A percentile compares a stretch with the other conserved stretches of the same genome.
Evolutionary conservation across 2,113 vertebrate genomes (phyloP).

Genomic region (Uria lomvia): DNA sequence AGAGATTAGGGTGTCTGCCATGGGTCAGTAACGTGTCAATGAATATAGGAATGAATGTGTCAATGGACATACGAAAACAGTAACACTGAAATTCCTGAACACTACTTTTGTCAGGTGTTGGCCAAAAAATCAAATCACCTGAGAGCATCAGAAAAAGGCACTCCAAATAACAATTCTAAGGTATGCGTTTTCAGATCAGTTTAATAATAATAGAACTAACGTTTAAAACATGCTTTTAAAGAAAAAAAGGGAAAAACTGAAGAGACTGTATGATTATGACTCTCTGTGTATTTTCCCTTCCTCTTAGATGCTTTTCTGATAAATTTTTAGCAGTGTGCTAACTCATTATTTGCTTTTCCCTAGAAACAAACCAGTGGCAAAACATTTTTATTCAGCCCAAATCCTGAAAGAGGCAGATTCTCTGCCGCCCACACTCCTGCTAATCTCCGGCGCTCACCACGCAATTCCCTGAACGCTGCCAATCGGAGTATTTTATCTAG

Average conservation of each 20-base stretch:
- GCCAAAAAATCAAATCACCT: constrained; percentile 48
- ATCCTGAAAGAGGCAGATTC: constrained; percentile 19
- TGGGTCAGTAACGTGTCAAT: neutral
- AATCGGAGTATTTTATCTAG: constrained; percentile 51
- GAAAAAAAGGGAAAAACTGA: neutral
- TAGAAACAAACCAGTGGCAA: constrained; percentile 59
- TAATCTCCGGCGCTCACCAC: constrained; percentile 45
- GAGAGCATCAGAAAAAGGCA: constrained; percentile 41
- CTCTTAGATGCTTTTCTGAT: neutral
- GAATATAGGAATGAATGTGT: neutral
- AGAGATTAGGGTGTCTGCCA: neutral
- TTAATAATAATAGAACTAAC: neutral
- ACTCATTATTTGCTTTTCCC: neutral
- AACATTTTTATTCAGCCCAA: constrained; percentile 76
- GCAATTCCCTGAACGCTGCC: neutral
- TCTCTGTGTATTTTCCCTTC: neutral
- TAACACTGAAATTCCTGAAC: neutral
- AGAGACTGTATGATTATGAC: neutral
- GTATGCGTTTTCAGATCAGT: constrained; percentile 8
- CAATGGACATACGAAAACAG: neutral
- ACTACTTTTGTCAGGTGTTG: constrained; percentile 30
- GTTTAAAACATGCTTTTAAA: neutral
- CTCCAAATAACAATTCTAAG: neutral
- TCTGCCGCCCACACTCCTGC: constrained; percentile 31
- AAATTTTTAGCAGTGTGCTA: neutral